phyloP scores from a whole-genome alignment of 1,140 invertebrate species.

The Harpegnathos saltator region DNA sequence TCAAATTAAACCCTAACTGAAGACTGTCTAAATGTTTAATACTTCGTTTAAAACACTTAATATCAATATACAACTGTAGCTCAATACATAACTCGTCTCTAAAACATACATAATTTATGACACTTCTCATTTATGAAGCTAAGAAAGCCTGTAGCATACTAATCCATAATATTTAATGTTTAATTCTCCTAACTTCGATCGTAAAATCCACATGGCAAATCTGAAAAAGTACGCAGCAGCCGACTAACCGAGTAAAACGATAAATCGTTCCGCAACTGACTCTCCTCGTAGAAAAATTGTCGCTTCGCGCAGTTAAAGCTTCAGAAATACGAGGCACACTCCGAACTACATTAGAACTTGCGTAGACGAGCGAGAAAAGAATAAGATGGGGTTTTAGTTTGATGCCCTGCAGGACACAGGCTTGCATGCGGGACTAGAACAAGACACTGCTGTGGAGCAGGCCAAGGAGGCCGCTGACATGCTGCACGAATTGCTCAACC shows the following conservation, averaged over 20 bases:
- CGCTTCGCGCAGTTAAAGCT: slow-evolving; percentile 65
- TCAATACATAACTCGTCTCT: slow-evolving; percentile 17
- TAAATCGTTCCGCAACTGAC: slow-evolving; percentile 18
- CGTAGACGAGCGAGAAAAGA: slow-evolving; percentile 50
- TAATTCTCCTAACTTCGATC: slow-evolving; percentile 10
- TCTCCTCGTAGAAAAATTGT: slow-evolving; percentile 42
- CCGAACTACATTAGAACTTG: slow-evolving; percentile 45
- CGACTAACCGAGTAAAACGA: slow-evolving; percentile 38
- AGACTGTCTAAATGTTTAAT: background rate
- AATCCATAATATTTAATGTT: background rate
- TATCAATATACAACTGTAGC: background rate
- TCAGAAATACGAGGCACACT: slow-evolving; percentile 21
- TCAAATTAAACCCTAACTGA: background rate
- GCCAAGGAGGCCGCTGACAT: slow-evolving; percentile 81
- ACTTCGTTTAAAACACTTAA: slow-evolving; percentile 8
- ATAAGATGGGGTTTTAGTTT: slow-evolving; percentile 85
- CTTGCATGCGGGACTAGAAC: slow-evolving; percentile 83
- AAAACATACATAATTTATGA: background rate
- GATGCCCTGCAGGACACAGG: slow-evolving; percentile 83
- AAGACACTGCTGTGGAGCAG: slow-evolving; percentile 79
- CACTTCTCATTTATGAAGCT: background rate
- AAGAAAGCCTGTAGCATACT: slow-evolving; percentile 4
- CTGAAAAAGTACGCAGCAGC: background rate
- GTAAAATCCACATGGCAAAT: background rate
- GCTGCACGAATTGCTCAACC: slow-evolving; percentile 82